Conservation (phyloP, 2,113 vertebrate species). For the Neotoma lepida region DNA sequence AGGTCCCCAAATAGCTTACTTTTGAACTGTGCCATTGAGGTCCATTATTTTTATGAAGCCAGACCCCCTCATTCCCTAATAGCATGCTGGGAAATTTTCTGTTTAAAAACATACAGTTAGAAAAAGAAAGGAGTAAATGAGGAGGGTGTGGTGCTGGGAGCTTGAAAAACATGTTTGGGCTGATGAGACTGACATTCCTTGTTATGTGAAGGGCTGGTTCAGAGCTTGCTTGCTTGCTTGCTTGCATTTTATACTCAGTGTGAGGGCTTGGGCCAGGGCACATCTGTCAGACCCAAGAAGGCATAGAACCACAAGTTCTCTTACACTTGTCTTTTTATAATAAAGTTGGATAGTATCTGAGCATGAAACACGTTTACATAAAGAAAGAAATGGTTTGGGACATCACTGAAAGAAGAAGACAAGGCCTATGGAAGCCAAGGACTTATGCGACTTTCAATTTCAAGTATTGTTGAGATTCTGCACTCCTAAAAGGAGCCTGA, state of each 20-base stretch:
- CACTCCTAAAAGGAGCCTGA: background rate
- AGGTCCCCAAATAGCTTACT: background rate
- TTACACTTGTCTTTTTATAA: background rate
- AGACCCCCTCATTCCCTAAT: background rate
- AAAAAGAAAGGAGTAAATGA: constrained; percentile 3
- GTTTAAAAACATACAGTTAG: constrained; percentile 35
- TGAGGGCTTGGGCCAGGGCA: background rate
- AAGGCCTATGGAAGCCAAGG: background rate
- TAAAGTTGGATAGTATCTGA: constrained; percentile 33
- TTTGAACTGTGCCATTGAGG: background rate
- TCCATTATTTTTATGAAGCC: background rate
- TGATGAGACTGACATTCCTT: constrained; percentile 48
- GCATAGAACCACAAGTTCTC: background rate
- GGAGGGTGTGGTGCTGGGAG: background rate
- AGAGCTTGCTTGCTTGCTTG: background rate
- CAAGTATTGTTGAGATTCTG: constrained; percentile 27
- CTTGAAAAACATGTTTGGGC: background rate
- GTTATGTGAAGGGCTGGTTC: background rate
- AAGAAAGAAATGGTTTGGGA: constrained; percentile 7
- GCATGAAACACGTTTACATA: background rate
- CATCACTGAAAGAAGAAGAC: constrained; percentile 21
- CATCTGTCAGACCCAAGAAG: constrained; percentile 13
- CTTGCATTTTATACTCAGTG: constrained; percentile 25
- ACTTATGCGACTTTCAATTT: background rate
- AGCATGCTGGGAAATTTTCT: background rate